Conservation (phyloP, 1,140 invertebrate species). For the Dreissena polymorpha region DNA sequence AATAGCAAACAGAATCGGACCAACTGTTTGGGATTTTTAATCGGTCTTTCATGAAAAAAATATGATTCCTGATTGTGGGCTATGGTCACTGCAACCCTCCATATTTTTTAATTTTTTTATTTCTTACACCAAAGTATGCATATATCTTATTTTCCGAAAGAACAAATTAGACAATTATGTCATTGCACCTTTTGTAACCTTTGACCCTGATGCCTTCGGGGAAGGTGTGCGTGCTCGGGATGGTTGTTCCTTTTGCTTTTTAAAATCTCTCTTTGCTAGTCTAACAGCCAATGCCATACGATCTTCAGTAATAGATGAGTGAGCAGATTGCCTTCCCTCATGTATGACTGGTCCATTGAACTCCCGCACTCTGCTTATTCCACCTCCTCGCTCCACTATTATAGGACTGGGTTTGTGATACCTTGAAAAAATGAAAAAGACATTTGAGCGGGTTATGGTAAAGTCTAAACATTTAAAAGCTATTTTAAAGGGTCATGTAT, state of each 20-base stretch:
- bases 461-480: background rate
- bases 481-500: background rate
- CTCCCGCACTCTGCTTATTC: background rate
- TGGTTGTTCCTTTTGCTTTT: conserved; percentile 28
- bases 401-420: conserved; percentile 48
- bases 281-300: conserved; percentile 46
- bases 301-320: conserved; percentile 27
- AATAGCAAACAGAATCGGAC: too few relatives aligned
- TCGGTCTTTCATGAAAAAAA: too few relatives aligned
- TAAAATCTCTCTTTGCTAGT: conserved; percentile 45
- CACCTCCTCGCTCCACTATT: conserved; percentile 49
- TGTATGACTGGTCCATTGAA: background rate
- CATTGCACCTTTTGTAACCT: conserved; percentile 31
- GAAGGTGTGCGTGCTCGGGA: conserved; percentile 23
- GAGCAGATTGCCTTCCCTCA: conserved; percentile 1
- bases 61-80: too few relatives aligned
- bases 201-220: conserved; percentile 23
- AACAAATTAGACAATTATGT: background rate
- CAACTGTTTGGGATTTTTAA: too few relatives aligned
- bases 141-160: background rate
- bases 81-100: too few relatives aligned
- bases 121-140: background rate
- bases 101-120: too few relatives aligned
- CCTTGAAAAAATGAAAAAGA: conserved; percentile 10
- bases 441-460: background rate